Evolutionary conservation across 2,888 invertebrate genomes (phyloP).

Genomic region (Fragum sueziense): DNA sequence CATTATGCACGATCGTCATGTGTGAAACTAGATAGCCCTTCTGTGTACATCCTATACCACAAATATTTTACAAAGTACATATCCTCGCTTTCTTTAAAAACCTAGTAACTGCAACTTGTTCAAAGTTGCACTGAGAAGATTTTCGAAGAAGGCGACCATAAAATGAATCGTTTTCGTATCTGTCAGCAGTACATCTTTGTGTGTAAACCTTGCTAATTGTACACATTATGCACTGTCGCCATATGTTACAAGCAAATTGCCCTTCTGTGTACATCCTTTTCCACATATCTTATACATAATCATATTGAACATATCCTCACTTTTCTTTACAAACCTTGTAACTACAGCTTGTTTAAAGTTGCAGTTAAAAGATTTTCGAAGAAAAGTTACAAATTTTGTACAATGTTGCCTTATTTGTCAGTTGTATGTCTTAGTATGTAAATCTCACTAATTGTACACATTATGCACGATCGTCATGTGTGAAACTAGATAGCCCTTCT

Average conservation of each 20-base stretch:
- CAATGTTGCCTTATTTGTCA: too few relatives aligned
- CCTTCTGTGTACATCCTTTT: slow-evolving; percentile 29
- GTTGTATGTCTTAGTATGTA: too few relatives aligned
- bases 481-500: slow-evolving; percentile 21
- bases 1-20: background rate
- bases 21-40: slow-evolving; percentile 27
- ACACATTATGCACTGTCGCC: slow-evolving; percentile 1
- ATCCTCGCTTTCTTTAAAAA: too few relatives aligned
- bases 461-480: slow-evolving; percentile 2
- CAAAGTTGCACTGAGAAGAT: too few relatives aligned
- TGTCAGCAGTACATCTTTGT: slow-evolving; percentile 22
- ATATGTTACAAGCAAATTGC: slow-evolving; percentile 17
- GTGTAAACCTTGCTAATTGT: background rate
- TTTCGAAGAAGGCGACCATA: too few relatives aligned
- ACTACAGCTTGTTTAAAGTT: too few relatives aligned
- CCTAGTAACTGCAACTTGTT: too few relatives aligned
- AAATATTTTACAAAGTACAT: slow-evolving; percentile 18
- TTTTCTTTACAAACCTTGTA: too few relatives aligned
- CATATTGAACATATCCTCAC: too few relatives aligned
- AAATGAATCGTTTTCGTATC: slow-evolving; percentile 4
- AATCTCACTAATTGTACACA: background rate
- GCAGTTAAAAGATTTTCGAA: too few relatives aligned
- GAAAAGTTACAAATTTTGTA: too few relatives aligned
- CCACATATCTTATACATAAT: slow-evolving; percentile 11
- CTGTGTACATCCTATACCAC: slow-evolving; percentile 7